Evolutionary conservation across 2,888 invertebrate genomes (phyloP), one percentile per base, ranked within the genome.

Genomic region (Aelia acuminata): DNA sequence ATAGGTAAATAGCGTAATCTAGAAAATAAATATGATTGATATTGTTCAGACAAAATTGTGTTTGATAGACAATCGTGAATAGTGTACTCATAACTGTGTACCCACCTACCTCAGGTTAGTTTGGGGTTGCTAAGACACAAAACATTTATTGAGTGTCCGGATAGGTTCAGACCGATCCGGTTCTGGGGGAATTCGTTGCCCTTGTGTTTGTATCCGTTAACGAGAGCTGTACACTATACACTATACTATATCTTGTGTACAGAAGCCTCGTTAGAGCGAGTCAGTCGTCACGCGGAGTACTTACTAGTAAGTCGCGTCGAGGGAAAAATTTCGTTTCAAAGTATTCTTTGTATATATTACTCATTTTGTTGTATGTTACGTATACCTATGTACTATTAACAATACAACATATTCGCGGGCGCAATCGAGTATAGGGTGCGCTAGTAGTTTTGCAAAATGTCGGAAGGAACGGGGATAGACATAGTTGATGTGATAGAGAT

Each of bases 171-270:
- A n/a, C 43, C 43, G 22, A 80, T 80, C 43, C 80, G 80, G 43
- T 80, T 43, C 43, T 43, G 31, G 43, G 20, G 80, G n/a, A 80
- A 80, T 80, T 80, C 43, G 80, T 80, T 13, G n/a, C 80, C n/a
- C 39, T 80, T 80, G 80, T 80, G 43, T 47, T 75, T 22, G 43
- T 43, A n/a, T 39, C 47, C 22, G 22, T 43, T 80, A 80, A 47
- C 80, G 80, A 80, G 80, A n/a, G 4, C 80, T 35, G 43, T 70
- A 20, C 20, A 80, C 80, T n/a, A n/a, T n/a, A n/a, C n/a, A n/a
- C n/a, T n/a, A n/a, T n/a, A n/a, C n/a, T n/a, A n/a, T n/a, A n/a
- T 75, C n/a, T 70, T 80, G 80, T 80, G 43, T 80, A 80, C 80
- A 2, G 11, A n/a, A n/a, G 80, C 13, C 80, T 80, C 80, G 43